phyloP scores from a whole-genome alignment of 2,797 vertebrate species.

The Thunnus albacares region DNA sequence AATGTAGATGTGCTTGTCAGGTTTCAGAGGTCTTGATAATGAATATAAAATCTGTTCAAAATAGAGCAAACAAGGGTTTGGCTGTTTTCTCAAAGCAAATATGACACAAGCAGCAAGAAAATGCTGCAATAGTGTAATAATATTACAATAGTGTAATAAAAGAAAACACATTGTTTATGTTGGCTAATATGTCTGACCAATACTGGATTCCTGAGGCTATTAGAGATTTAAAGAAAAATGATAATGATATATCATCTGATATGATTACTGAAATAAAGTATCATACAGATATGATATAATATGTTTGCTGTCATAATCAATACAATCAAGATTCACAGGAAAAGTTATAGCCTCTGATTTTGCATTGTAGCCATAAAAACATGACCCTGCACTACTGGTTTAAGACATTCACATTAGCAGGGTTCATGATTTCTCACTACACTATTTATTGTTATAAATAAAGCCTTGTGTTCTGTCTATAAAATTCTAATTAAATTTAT shows the following conservation, averaged over 20 bases:
- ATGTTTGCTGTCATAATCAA: neutral
- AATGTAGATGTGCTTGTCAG: no score
- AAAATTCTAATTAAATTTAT: neutral
- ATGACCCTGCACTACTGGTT: neutral
- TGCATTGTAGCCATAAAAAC: no score
- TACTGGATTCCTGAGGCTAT: no score
- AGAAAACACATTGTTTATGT: neutral
- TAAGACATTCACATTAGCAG: neutral
- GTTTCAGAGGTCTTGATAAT: no score
- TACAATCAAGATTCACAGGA: slow-evolving; percentile 1
- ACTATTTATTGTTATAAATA: neutral
- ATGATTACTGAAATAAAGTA: no score
- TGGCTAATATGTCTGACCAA: neutral
- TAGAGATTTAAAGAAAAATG: neutral
- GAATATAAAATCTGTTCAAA: no score
- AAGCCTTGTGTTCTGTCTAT: neutral
- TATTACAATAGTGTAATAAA: neutral
- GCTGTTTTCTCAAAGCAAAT: no score
- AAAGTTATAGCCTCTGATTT: no score
- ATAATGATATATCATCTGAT: no score
- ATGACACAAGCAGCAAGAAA: no score
- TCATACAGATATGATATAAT: neutral
- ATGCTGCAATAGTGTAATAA: neutral
- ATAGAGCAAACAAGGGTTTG: neutral
- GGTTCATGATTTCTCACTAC: no score